Evolutionary conservation across 30 jellyfish, hydroid and myxozoan genomes (phyloP), one percentile per base, ranked within the genome.

Genomic region (Turritopsis dohrnii): DNA sequence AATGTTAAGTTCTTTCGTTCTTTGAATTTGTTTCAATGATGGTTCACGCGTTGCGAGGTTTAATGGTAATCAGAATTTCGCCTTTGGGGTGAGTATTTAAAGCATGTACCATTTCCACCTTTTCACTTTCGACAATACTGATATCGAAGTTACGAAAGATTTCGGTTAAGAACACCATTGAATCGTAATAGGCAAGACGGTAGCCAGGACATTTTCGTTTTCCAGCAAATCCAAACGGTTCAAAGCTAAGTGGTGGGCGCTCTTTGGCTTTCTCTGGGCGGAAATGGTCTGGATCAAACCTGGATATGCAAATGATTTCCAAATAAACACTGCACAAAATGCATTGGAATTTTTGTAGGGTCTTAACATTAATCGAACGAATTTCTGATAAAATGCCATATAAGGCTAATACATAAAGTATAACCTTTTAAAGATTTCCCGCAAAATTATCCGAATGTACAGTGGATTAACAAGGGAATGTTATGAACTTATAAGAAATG

Each of bases 171-270:
- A 84, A 28, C 1, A 81, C 89, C 22, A 89, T 79, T 18, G 97
- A 79, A 54, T 87, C 96, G 29, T 81, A 81, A 52, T 92, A 87
- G 24, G 96, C 88, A 75, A 92, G 88, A 21, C 95, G 90, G 77
- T 87, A 92, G 79, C 97, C 97, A 28, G 97, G 97, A 30, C 97
- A 92, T 52, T 92, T 92, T 21, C 97, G 66, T 72, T 92, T 92
- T 1, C 97, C 97, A 28, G 97, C 97, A 71, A 92, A 92, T 21
- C 97, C 97, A 74, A 92, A 92, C 28, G 97, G 96, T 19, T 84
- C 88, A 81, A 92, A 92, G 9, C 96, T 91, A 30, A 92, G 80
- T 18, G 41, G 54, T 41, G 84, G 89, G 28, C 94, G 87, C 19
- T 52, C 73, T 72, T 92, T 87, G 72, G 65, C 71, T 69, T 87